phyloP scores from a whole-genome alignment of 2,888 invertebrate species.

The Plagiodera versicolora region DNA sequence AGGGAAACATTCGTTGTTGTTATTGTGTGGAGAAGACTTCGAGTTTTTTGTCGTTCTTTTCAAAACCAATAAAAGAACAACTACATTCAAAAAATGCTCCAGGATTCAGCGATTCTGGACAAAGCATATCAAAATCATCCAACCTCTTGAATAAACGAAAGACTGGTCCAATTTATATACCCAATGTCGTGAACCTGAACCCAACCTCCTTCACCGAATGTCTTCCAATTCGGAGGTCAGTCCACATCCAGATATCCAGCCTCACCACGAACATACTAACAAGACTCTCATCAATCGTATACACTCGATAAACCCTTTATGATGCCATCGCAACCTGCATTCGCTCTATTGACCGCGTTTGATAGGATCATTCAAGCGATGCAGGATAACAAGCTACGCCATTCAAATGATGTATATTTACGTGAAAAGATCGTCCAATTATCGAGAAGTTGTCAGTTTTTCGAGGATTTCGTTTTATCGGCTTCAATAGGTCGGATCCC shows the following conservation, averaged over 20 bases:
- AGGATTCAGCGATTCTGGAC: too few species aligned
- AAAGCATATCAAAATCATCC: too few species aligned
- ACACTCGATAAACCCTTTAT: slow-evolving; percentile 44
- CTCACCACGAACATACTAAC: slow-evolving; percentile 31
- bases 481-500: background rate
- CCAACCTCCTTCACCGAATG: too few species aligned
- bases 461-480: background rate
- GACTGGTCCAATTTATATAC: too few species aligned
- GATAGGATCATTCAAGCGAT: slow-evolving; percentile 28
- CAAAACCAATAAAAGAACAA: too few species aligned
- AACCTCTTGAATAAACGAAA: too few species aligned
- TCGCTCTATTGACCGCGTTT: slow-evolving; percentile 36
- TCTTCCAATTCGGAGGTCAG: background rate
- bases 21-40: too few species aligned
- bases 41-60: too few species aligned
- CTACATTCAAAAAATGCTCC: too few species aligned
- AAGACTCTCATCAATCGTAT: slow-evolving; percentile 43
- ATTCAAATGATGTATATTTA: slow-evolving; percentile 21
- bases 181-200: too few species aligned
- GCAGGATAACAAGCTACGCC: slow-evolving; percentile 34
- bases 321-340: slow-evolving; percentile 27
- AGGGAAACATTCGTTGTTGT: too few species aligned
- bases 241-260: slow-evolving; percentile 8
- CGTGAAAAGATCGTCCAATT: slow-evolving; percentile 5
- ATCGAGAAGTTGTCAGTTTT: slow-evolving; percentile 3